Evolutionary conservation across 2,113 vertebrate genomes (phyloP).

Genomic region (Axis porcinus): DNA sequence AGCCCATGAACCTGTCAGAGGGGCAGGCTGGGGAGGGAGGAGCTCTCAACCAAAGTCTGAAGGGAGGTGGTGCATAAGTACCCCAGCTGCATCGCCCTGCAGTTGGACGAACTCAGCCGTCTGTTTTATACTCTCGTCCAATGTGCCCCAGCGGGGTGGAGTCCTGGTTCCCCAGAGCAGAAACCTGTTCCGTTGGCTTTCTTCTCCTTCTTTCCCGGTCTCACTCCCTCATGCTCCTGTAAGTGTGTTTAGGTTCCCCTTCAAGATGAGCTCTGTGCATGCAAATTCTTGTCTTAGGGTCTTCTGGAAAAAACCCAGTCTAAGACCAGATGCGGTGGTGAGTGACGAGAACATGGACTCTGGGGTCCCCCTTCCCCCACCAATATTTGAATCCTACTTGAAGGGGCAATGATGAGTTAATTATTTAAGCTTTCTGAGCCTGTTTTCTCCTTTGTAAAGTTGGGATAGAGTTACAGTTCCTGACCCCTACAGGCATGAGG

Average conservation of each 20-base stretch:
- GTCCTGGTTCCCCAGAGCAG: not conserved
- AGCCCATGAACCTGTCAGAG: too few species aligned
- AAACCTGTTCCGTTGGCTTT: not conserved
- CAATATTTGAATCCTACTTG: not conserved
- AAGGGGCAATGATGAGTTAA: not conserved
- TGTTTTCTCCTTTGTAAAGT: not conserved
- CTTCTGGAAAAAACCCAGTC: not conserved
- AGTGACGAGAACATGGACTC: not conserved
- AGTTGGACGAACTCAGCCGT: rapidly evolving
- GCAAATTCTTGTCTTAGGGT: not conserved
- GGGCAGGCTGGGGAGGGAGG: not conserved
- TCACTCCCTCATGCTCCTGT: too few species aligned
- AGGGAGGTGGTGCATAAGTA: not conserved
- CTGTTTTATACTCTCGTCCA: rapidly evolving
- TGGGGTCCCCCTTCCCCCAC: rapidly evolving
- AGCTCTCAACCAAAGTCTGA: not conserved
- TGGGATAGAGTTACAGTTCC: rapidly evolving
- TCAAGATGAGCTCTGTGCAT: not conserved
- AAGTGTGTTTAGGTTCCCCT: not conserved
- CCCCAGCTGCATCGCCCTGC: rapidly evolving
- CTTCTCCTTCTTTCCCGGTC: not conserved
- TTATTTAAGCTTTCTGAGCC: not conserved
- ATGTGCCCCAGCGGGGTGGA: not conserved
- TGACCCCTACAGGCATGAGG: not conserved
- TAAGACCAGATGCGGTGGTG: not conserved